Conservation (phyloP, 2,888 invertebrate genomes). For the Silvanus unidentatus region DNA sequence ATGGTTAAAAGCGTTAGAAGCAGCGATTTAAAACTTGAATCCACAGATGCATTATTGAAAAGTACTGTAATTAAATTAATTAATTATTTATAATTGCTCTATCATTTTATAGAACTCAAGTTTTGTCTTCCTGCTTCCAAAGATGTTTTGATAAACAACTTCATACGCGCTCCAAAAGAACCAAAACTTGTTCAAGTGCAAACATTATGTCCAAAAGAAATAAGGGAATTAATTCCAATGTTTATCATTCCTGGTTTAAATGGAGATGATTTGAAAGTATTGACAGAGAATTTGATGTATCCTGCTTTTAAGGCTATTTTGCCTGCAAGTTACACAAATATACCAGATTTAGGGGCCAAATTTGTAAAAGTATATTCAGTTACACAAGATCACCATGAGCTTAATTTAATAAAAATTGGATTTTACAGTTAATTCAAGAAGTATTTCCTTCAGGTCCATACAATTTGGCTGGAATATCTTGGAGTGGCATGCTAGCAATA, state of each 20-base stretch:
- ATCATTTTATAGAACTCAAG: constrained; percentile 27
- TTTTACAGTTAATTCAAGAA: constrained; percentile 54
- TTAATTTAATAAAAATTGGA: background rate
- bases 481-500: constrained; percentile 73
- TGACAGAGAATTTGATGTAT: constrained; percentile 37
- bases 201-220: constrained; percentile 39
- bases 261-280: constrained; percentile 30
- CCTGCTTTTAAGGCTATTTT: constrained; percentile 42
- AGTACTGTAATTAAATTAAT: constrained; percentile 31
- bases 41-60: constrained; percentile 37
- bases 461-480: constrained; percentile 82
- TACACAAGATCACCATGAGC: too few species aligned
- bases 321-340: constrained; percentile 27
- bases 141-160: constrained; percentile 31
- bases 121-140: constrained; percentile 36
- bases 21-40: constrained; percentile 34
- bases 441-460: constrained; percentile 59
- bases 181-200: constrained; percentile 38
- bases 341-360: constrained; percentile 33
- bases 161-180: constrained; percentile 27
- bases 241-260: constrained; percentile 44
- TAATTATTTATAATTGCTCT: background rate
- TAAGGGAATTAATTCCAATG: constrained; percentile 41
- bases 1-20: constrained; percentile 35
- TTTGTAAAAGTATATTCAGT: constrained; percentile 38